Percentiles rank a stretch among this genome's conserved stretches.
phyloP scores from a whole-genome alignment of 2,113 vertebrate species.

The Antechinus flavipes region DNA sequence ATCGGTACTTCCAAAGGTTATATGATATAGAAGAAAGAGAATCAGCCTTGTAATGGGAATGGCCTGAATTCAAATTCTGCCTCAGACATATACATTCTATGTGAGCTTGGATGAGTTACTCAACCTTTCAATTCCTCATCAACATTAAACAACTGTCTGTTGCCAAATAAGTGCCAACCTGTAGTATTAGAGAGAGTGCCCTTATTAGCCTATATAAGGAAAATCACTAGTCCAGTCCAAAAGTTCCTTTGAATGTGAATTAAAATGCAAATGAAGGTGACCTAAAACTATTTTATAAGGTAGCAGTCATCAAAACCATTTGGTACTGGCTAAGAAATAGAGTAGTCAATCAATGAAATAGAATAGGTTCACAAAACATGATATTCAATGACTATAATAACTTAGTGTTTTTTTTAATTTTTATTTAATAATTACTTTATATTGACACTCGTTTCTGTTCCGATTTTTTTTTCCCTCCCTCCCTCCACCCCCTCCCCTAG shows the following conservation, averaged over 20 bases:
- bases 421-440: too few species aligned
- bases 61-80: background rate
- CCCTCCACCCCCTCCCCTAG: too few species aligned
- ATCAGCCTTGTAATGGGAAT: background rate
- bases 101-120: background rate
- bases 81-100: background rate
- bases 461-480: too few species aligned
- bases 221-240: background rate
- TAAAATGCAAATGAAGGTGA: background rate
- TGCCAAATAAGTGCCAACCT: background rate
- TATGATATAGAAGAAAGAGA: background rate
- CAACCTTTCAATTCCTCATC: background rate
- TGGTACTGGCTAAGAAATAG: too few species aligned
- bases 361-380: too few species aligned
- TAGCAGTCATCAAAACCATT: too few species aligned
- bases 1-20: background rate
- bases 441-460: too few species aligned
- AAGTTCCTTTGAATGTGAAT: background rate
- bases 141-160: background rate
- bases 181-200: background rate
- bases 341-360: too few species aligned
- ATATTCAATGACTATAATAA: too few species aligned
- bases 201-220: background rate
- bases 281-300: too few species aligned
- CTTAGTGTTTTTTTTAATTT: too few species aligned